phyloP scores from a whole-genome alignment of 2,888 invertebrate genomes.

The Periphyllus acericola region DNA sequence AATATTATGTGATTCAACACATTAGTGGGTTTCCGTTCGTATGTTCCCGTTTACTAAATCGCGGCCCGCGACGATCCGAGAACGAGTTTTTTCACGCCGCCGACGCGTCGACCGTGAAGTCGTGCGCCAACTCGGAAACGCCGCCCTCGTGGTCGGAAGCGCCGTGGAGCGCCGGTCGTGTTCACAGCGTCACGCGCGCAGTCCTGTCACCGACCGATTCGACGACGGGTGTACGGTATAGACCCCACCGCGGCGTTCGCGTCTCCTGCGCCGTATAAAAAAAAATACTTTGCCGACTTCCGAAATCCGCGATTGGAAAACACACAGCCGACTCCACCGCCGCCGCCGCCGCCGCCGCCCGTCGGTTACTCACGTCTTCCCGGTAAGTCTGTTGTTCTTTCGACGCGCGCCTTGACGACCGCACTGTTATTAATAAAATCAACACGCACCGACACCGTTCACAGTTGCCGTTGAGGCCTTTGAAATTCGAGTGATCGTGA shows the following conservation, averaged over 20 bases:
- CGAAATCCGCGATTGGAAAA: not conserved
- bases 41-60: too few relatives aligned
- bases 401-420: too few relatives aligned
- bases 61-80: not conserved
- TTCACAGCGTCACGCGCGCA: not conserved
- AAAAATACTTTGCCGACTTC: not conserved
- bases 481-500: too few relatives aligned
- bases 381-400: not conserved
- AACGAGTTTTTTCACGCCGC: not conserved
- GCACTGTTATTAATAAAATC: too few relatives aligned
- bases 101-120: not conserved
- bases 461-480: too few relatives aligned
- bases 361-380: not conserved
- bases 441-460: too few relatives aligned
- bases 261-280: too few relatives aligned
- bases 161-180: not conserved
- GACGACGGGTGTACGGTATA: not conserved
- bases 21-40: too few relatives aligned
- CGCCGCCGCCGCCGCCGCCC: not conserved
- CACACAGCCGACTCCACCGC: too few relatives aligned
- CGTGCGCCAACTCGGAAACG: slow-evolving; percentile 32
- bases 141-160: slow-evolving; percentile 23
- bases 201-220: slow-evolving; percentile 13
- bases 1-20: too few relatives aligned
- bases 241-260: not conserved